Base-by-base conservation (phyloP, 2,888 invertebrate species). In the Elegia similella region DNA sequence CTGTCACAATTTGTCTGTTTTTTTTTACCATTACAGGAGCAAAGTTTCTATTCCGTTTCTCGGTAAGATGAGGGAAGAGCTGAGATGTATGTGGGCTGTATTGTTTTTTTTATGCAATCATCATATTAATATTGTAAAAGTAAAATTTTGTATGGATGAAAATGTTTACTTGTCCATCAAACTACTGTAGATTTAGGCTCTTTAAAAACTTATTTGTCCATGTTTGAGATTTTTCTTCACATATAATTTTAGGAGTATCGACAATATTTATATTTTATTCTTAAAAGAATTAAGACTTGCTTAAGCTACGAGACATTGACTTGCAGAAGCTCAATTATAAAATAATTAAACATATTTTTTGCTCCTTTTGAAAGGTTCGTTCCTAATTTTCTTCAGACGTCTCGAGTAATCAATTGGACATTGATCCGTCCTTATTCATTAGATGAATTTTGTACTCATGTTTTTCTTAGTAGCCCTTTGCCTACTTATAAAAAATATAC, bases 1-100 rank as follows among this genome's bases (percentile, higher is more conserved):
- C 91, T 86, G 90, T 86, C 84, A 86, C 85, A 85, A 82, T 88
- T 87, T 82, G 86, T 82, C 80, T 74, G 72, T 72, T 74, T 82
- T 83, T 60, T 64, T 73, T 78, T 82, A 83, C 82, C 83, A 85
- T 78, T 78, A 81, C 79, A 68, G 75, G 75, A 72, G 70, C 70
- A 61, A 63, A 68, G 74, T 78, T 75, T 77, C 73, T 77, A 73
- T 73, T 70, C 48, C 48, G 56, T 50, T 55, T 17, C 32, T 42
- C 12, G 23, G 46, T 55, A n/a, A 12, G 3, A 12, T 55, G 46
- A 50, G 16, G 34, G 34, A 38, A 38, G 34, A 17, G 7, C 32
- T 13, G 29, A 5, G 32, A 15, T n/a, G 12, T 38, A 12, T 38
- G 2, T 23, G 23, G 2, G 38, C 38, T 38, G 23, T 38, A 5